phyloP scores from a whole-genome alignment of 2,888 invertebrate species.

The Nephrotoma appendiculata region DNA sequence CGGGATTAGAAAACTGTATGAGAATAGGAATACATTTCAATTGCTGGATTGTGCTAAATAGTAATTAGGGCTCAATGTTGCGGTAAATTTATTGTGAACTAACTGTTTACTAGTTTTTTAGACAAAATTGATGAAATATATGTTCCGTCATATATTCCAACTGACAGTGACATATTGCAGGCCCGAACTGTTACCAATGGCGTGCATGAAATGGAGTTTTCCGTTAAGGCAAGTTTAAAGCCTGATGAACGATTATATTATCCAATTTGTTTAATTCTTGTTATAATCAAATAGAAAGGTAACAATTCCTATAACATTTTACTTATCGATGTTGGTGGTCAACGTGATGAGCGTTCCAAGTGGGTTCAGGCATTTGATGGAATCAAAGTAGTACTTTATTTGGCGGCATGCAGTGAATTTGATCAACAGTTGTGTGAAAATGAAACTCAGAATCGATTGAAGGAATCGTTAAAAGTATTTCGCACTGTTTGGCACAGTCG shows the following conservation, averaged over 20 bases:
- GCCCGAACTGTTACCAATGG: conserved; percentile 59
- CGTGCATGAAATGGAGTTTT: conserved; percentile 61
- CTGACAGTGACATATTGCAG: conserved; percentile 60
- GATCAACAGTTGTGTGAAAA: conserved; percentile 65
- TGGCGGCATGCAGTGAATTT: conserved; percentile 67
- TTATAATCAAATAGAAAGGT: conserved; percentile 54
- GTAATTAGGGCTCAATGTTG: conserved; percentile 38
- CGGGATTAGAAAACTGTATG: conserved; percentile 53
- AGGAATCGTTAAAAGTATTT: conserved; percentile 57
- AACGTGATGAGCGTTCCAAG: conserved; percentile 64
- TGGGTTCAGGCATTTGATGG: conserved; percentile 72
- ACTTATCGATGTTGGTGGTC: conserved; percentile 78
- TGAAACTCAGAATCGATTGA: conserved; percentile 48
- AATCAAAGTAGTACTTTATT: conserved; percentile 64
- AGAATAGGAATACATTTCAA: conserved; percentile 60
- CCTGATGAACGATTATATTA: neutral
- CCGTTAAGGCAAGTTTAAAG: conserved; percentile 39
- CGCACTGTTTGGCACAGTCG: conserved; percentile 56
- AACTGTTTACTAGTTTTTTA: conserved; percentile 43
- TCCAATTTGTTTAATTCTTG: conserved; percentile 16
- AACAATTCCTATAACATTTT: conserved; percentile 45
- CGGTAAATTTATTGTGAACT: neutral
- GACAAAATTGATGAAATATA: conserved; percentile 52
- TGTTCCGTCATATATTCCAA: conserved; percentile 49
- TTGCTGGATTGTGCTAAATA: conserved; percentile 69